phyloP scores from a whole-genome alignment of 2,797 vertebrate genomes.

The Xenopus petersii region DNA sequence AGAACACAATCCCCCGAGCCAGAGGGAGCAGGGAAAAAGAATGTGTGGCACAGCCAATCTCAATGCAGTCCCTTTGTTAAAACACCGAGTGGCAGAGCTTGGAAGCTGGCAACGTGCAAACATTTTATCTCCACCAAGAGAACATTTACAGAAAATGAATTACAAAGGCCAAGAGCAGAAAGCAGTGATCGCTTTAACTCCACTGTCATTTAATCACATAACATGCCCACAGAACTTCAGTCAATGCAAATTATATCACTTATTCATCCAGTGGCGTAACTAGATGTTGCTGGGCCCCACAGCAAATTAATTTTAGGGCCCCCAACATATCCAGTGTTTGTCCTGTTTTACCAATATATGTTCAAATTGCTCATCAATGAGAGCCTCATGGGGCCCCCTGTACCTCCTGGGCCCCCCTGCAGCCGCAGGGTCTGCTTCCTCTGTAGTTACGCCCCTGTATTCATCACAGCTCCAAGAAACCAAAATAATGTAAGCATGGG shows the following conservation, averaged over 20 bases:
- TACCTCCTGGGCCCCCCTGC: too few species aligned
- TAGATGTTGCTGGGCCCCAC: too few species aligned
- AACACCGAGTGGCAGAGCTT: slow-evolving; percentile 6
- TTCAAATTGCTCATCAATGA: too few species aligned
- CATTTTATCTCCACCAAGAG: slow-evolving; percentile 31
- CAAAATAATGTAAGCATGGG: not conserved
- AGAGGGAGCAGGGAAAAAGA: not conserved
- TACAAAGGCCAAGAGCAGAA: slow-evolving; percentile 26
- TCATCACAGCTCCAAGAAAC: slow-evolving; percentile 21
- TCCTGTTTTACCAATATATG: too few species aligned
- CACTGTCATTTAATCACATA: slow-evolving; percentile 40
- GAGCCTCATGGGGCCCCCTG: too few species aligned
- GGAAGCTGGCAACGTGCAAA: slow-evolving; percentile 29
- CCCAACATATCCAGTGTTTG: too few species aligned
- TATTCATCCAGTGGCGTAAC: too few species aligned
- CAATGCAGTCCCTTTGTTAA: slow-evolving; percentile 6
- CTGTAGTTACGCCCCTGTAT: too few species aligned
- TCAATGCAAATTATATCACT: slow-evolving; percentile 42
- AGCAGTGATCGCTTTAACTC: slow-evolving; percentile 17
- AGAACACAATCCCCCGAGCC: not conserved
- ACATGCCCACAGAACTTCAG: slow-evolving; percentile 33
- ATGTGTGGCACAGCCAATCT: not conserved
- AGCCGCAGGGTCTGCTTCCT: too few species aligned
- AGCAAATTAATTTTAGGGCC: too few species aligned
- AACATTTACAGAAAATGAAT: slow-evolving; percentile 31